Evolutionary conservation across 2,113 vertebrate species (phyloP), one percentile per base, ranked within the genome.

Genomic region (Cryptotis parvus): DNA sequence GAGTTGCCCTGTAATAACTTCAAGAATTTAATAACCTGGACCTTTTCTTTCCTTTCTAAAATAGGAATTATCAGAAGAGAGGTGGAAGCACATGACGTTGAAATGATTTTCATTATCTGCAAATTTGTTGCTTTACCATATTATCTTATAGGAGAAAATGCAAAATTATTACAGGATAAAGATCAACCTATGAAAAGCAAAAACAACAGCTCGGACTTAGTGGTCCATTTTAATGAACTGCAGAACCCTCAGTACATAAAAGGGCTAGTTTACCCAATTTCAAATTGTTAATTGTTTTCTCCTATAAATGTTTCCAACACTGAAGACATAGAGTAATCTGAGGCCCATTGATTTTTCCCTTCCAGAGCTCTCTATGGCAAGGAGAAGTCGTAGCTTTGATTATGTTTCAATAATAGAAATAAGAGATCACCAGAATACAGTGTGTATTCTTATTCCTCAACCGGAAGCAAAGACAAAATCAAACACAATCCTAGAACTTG

Each of bases 161-260:
- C 76, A 79, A 83, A 90, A 88, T 88, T 93, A 91, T 80, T 88
- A 61, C 55, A 82, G 85, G 90, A 76, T 76, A 58, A 33, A 86
- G 83, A 93, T 80, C 55, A 55, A 72, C 55, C 90, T 90, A 93
- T 84, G 86, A 93, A 95, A 94, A 80, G 20, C 70, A 41, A 43
- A 52, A 74, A 85, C 18, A 3, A 91, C 83, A 35, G 41, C 61
- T 90, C 20, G 45, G 87, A 92, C 91, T 91, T 80, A 69, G 84
- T 27, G 41, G 77, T 65, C 90, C 52, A 10, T 91, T 74, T 87
- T 92, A 94, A 81, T 84, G 90, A 95, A 70, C 69, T 87, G 37
- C 84, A 72, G 61, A 82, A 75, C 63, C 74, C 85, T 93, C 76
- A 70, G 68, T 93, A 87, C 68, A 63, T 45, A 80, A 69, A 31